Evolutionary conservation across 1,140 invertebrate species (phyloP), one percentile per base, ranked within the genome.

Genomic region (Reticulitermes speratus): DNA sequence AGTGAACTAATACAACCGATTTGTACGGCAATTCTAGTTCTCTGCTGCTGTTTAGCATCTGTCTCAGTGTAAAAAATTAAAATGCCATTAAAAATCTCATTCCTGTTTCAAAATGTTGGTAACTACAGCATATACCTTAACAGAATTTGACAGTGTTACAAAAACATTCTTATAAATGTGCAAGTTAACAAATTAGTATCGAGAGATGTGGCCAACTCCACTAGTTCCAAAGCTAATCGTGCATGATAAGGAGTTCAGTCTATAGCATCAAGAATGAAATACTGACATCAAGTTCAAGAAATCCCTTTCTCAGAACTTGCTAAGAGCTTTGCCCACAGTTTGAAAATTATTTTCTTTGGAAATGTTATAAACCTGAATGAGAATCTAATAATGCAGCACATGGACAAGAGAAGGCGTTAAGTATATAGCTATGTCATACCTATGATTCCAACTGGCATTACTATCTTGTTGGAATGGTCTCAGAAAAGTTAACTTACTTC

Each of bases 391-490:
- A 75, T 75, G 65, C n/a, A 55, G 3, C 52, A 55, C 14, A 55
- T 21, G 8, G 14, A 75, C 25, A 75, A 75, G 25, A 75, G n/a
- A 75, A 30, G 65, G n/a, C 25, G n/a, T 3, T 3, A 75, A 25
- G n/a, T n/a, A 25, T 75, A 75, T 30, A 55, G 52, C 52, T 21
- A 16, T 21, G 1, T 12, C 19, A 21, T 21, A 55, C 52, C 52
- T 21, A 75, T 30, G n/a, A 14, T 8, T 75, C 25, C 65, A 75
- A 75, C 25, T 75, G 65, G n/a, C 65, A 75, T 75, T 75, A 75
- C 25, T 75, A 75, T n/a, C 65, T 75, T 75, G 65, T 75, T 75
- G n/a, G 65, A 75, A 30, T 75, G n/a, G 65, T 14, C 65, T 75
- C 14, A 75, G 59, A 75, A n/a, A 75, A 75, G 65, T 75, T 11